A percentile compares a stretch with the other conserved stretches of the same genome.
These are phyloP conservation scores for Porites cylindrica DNA, from an alignment of 92 coral and sea anemone genomes.

Conservation along the genomic window DNA sequence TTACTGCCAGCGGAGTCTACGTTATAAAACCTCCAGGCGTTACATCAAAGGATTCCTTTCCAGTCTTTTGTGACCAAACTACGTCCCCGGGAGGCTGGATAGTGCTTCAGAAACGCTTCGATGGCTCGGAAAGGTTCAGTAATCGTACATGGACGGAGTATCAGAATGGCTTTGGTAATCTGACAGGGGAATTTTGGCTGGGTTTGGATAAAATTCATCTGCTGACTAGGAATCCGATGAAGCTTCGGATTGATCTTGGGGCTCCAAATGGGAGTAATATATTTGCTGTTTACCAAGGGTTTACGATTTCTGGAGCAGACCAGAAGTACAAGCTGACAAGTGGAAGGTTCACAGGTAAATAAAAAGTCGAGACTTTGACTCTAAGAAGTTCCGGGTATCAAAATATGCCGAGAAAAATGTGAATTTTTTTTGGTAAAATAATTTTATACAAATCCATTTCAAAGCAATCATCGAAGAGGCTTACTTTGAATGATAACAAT, in stretches of 20 bases:
- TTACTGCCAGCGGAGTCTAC: slow-evolving; percentile 62
- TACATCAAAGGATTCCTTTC: slow-evolving; percentile 30
- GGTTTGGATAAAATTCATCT: slow-evolving; percentile 79
- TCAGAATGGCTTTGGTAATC: slow-evolving; percentile 70
- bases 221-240: slow-evolving; percentile 53
- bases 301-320: slow-evolving; percentile 58
- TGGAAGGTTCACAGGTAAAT: slow-evolving; percentile 67
- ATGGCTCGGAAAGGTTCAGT: slow-evolving; percentile 73
- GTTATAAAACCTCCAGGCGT: slow-evolving; percentile 64
- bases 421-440: no score
- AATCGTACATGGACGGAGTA: slow-evolving; percentile 50
- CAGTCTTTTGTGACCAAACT: slow-evolving; percentile 59
- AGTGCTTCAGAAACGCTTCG: slow-evolving; percentile 75
- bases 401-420: no score
- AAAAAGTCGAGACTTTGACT: no score
- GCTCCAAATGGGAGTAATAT: slow-evolving; percentile 69
- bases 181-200: slow-evolving; percentile 79
- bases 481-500: no score
- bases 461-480: no score
- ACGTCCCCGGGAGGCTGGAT: slow-evolving; percentile 84
- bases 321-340: slow-evolving; percentile 61
- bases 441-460: no score
- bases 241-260: slow-evolving; percentile 74
- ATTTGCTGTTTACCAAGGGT: slow-evolving; percentile 71
- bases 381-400: no score